Conservation (phyloP, 2,888 invertebrate species). For the Copidosoma aretas region DNA sequence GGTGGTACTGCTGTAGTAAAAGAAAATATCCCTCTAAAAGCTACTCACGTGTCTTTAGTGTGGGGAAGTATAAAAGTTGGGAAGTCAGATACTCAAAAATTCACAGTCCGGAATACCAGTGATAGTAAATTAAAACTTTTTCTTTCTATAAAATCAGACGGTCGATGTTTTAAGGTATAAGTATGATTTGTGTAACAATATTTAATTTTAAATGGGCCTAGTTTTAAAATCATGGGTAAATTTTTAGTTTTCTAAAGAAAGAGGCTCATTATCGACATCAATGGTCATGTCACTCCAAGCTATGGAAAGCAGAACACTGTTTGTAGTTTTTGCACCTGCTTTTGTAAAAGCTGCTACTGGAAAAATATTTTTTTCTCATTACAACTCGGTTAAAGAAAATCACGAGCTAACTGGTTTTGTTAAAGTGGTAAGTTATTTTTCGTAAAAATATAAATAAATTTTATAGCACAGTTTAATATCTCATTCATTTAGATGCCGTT, state of each 20-base stretch:
- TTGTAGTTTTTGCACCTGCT: conserved; percentile 67
- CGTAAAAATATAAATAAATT: conserved; percentile 17
- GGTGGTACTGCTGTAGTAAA: conserved; percentile 50
- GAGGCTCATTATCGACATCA: conserved; percentile 50
- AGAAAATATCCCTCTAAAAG: conserved; percentile 64
- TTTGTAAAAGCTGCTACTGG: conserved; percentile 65
- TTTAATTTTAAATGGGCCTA: conserved; percentile 9
- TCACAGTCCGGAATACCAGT: conserved; percentile 68
- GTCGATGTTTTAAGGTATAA: conserved; percentile 59
- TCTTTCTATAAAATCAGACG: conserved; percentile 60
- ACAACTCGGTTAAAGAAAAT: conserved; percentile 50
- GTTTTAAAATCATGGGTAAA: conserved; percentile 4
- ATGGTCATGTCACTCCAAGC: conserved; percentile 64
- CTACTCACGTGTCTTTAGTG: conserved; percentile 66
- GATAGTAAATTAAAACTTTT: conserved; percentile 67
- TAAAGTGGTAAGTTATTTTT: conserved; percentile 28
- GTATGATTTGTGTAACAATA: conserved; percentile 37
- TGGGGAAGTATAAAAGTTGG: conserved; percentile 70
- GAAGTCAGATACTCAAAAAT: conserved; percentile 65
- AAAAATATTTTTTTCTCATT: conserved; percentile 65
- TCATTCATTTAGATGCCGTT: conserved; percentile 59
- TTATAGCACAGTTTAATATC: conserved; percentile 4
- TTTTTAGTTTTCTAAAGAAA: conserved; percentile 54
- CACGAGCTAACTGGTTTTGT: conserved; percentile 35
- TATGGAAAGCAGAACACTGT: conserved; percentile 67